Conservation (phyloP, 2,888 invertebrate genomes). For the Uloborus plumipes region DNA sequence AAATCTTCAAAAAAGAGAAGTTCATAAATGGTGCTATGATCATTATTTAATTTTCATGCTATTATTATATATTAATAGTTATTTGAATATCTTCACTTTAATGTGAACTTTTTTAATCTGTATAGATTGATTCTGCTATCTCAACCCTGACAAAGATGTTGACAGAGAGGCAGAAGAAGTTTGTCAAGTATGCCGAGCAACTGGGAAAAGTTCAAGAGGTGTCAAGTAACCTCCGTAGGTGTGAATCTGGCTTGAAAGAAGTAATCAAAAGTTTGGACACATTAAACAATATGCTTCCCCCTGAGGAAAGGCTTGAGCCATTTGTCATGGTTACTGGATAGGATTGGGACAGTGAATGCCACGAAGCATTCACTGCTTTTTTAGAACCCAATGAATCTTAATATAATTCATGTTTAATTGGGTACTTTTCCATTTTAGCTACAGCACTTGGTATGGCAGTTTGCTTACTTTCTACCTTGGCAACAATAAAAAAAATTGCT, state of each 20-base stretch:
- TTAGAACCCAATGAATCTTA: constrained; percentile 31
- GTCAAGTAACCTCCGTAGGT: constrained; percentile 84
- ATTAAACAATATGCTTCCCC: constrained; percentile 85
- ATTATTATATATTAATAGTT: neutral
- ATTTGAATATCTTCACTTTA: neutral
- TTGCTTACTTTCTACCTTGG: too few species aligned
- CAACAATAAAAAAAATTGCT: too few species aligned
- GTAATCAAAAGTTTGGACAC: constrained; percentile 88
- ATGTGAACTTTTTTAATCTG: neutral
- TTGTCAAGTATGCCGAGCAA: constrained; percentile 87
- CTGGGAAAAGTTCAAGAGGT: constrained; percentile 86
- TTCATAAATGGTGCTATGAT: too few species aligned
- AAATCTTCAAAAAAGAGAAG: too few species aligned
- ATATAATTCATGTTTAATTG: too few species aligned
- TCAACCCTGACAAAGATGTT: constrained; percentile 79
- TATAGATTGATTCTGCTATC: constrained; percentile 81
- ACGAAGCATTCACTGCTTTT: constrained; percentile 46
- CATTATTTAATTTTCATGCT: neutral
- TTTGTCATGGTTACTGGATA: constrained; percentile 89
- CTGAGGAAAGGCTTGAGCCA: constrained; percentile 86
- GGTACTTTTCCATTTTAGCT: too few species aligned
- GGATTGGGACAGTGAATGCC: constrained; percentile 59
- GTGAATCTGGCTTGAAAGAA: constrained; percentile 85
- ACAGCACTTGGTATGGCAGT: too few species aligned
- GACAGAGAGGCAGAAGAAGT: constrained; percentile 86